These are phyloP conservation scores for Archivesica marissinica DNA, from an alignment of 1,140 invertebrate species.

Conservation along the genomic window DNA sequence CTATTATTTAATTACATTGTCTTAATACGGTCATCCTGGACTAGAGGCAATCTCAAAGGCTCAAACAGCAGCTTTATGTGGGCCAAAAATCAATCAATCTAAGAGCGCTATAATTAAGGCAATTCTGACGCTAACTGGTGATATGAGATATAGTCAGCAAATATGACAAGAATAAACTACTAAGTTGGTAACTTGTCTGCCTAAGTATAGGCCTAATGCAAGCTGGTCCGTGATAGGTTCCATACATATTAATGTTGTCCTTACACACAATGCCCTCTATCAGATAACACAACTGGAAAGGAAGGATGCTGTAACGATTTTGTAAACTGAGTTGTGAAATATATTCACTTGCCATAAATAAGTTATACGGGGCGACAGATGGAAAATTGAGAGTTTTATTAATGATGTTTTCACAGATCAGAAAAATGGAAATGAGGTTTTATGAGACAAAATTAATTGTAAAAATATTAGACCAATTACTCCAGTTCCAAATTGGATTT, in stretches of 20 bases:
- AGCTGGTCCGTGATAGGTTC: not conserved
- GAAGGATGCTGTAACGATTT: no score
- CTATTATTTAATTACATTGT: no score
- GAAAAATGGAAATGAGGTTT: not conserved
- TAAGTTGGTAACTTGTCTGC: not conserved
- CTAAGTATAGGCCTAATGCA: not conserved
- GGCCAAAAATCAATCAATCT: not conserved
- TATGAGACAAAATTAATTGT: no score
- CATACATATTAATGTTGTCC: conserved; percentile 18
- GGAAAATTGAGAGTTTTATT: conserved; percentile 1
- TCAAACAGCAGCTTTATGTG: no score
- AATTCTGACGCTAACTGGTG: not conserved
- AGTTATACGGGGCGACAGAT: not conserved
- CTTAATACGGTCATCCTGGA: no score
- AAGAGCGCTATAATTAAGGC: not conserved
- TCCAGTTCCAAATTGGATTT: no score
- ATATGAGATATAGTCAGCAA: conserved; percentile 7
- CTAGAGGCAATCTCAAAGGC: no score
- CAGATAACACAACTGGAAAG: not conserved
- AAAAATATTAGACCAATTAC: no score
- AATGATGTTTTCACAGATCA: not conserved
- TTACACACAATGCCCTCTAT: not conserved
- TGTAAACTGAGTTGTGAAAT: not conserved
- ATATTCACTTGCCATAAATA: conserved; percentile 12
- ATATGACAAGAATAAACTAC: conserved; percentile 14